These are phyloP conservation scores for Sebastes flavidus DNA, from an alignment of 2,797 vertebrate species.

Conservation along the genomic window DNA sequence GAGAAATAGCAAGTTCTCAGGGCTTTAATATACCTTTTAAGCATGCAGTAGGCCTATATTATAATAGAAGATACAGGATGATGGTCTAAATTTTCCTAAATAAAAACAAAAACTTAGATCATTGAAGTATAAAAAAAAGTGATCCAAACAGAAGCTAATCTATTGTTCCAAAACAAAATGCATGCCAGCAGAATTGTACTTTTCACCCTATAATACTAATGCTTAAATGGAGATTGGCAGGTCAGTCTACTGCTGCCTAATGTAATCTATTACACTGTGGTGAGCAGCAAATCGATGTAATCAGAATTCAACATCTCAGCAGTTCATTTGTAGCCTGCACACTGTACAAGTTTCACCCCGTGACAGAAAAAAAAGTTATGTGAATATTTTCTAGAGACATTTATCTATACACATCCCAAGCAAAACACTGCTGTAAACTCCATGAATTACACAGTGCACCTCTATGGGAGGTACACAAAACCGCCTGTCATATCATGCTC, in stretches of 20 bases:
- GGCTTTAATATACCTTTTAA: neutral
- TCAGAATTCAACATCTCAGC: conserved; percentile 16
- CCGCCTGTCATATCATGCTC: conserved; percentile 56
- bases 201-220: neutral
- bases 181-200: neutral
- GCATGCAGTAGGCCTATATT: neutral
- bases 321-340: conserved; percentile 23
- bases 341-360: neutral
- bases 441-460: conserved; percentile 18
- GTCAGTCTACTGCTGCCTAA: conserved; percentile 4
- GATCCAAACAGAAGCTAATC: neutral
- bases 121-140: neutral
- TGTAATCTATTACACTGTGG: conserved; percentile 37
- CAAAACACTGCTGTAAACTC: conserved; percentile 19
- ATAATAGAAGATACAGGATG: neutral
- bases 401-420: conserved; percentile 11
- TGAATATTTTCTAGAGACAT: conserved; percentile 33
- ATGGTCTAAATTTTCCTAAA: neutral
- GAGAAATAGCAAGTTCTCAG: neutral
- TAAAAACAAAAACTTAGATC: neutral
- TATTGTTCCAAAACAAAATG: neutral
- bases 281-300: neutral
- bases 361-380: neutral
- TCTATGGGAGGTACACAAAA: conserved; percentile 42
- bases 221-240: conserved; percentile 21